Evolutionary conservation across 2,888 invertebrate species (phyloP).

Genomic region (Parnassius orleans): DNA sequence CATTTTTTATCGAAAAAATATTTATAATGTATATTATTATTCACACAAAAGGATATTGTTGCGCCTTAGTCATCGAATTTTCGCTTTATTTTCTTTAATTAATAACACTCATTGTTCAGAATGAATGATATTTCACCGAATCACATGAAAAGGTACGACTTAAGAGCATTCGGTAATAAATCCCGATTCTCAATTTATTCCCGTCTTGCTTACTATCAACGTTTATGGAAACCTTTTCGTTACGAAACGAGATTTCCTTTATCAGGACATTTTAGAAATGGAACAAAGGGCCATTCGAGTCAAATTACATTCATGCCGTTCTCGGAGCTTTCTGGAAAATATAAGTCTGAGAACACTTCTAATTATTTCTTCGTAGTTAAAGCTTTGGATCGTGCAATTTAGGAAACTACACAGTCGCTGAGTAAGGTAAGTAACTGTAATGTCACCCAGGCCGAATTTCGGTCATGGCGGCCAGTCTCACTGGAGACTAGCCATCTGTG

Average conservation of each 20-base stretch:
- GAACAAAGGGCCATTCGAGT: conserved; percentile 66
- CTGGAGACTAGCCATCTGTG: too few relatives aligned
- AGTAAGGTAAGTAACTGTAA: conserved; percentile 11
- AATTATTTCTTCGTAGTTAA: conserved; percentile 38
- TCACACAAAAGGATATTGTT: background rate
- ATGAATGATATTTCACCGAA: conserved; percentile 35
- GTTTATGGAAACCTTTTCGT: conserved; percentile 51
- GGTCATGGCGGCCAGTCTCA: too few relatives aligned
- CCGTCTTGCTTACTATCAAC: conserved; percentile 51
- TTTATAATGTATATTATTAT: background rate
- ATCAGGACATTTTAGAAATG: conserved; percentile 51
- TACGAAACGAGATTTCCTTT: conserved; percentile 59
- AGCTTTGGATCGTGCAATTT: conserved; percentile 27
- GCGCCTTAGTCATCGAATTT: conserved; percentile 1
- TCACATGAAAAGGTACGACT: conserved; percentile 53
- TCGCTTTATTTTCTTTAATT: conserved; percentile 13
- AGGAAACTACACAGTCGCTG: conserved; percentile 22
- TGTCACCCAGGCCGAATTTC: too few relatives aligned
- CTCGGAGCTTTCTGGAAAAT: conserved; percentile 37
- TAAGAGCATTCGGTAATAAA: conserved; percentile 78
- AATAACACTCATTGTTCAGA: conserved; percentile 13
- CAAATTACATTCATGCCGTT: conserved; percentile 53
- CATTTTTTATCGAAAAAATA: background rate
- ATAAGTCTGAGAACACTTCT: conserved; percentile 38
- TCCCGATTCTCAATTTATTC: conserved; percentile 65